Evolutionary conservation across 2,113 vertebrate genomes (phyloP), one percentile per base, ranked within the genome.

Genomic region (Burhinus bistriatus): DNA sequence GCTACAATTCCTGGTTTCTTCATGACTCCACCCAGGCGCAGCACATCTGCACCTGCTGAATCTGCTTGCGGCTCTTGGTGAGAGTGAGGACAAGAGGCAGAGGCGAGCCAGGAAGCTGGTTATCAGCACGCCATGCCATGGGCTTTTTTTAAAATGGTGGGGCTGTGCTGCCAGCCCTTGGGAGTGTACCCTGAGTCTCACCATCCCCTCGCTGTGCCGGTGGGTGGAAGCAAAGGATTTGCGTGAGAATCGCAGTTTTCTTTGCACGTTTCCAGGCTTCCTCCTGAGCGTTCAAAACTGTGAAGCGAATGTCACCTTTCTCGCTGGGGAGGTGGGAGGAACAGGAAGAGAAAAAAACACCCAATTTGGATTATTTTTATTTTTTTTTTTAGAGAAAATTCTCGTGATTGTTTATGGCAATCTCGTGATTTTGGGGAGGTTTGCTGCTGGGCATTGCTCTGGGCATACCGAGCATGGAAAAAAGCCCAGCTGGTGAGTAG

Each of bases 241-340:
- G 89, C 3, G 12, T 59, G 89, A 86, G 89, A 89, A 79, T 94
- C 32, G 1, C 95, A 89, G 95, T 59, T 95, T 95, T 49, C 95
- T 92, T 95, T 55, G 85, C 95, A 92, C 5, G 36, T 94, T 94
- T 73, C 76, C 89, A 83, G 76, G 70, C 84, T 86, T 69, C 59
- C 27, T 92, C 71, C 85, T 44, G 85, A 91, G 54, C 26, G 2
- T 51, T 71, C 0, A 7, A 91, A 95, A 7, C 89, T 92, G 95
- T 83, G 92, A 95, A 95, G 57, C 0, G 15, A 79, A 89, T 70
- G 71, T 83, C 89, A 92, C 92, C 89, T 92, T 95, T 55, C 75
- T 68, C 7, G 0, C 66, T 55, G 0, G 1, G 81, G 61, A 59
- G n/a, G 85, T 83, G 81, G 95, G 85, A 92, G 76, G 89, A 79